phyloP scores from a whole-genome alignment of 2,888 invertebrate species.

The Dromius quadrimaculatus region DNA sequence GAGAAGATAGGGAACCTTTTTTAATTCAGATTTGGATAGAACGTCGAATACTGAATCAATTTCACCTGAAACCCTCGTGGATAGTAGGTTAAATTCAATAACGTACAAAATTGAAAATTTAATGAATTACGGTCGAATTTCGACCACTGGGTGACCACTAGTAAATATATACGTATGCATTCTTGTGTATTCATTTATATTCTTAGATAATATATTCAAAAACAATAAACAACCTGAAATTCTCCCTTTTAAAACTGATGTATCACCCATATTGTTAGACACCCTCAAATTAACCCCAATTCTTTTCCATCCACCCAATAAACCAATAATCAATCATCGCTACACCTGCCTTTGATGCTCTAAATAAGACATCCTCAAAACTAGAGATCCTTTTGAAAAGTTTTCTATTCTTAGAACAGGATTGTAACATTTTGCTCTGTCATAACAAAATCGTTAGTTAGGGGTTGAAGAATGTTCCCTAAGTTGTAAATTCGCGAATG shows the following conservation, averaged over 20 bases:
- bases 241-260: not conserved
- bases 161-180: too few species aligned
- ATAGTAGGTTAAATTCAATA: too few species aligned
- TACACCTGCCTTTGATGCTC: not conserved
- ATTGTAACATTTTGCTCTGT: not conserved
- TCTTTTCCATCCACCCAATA: slow-evolving; percentile 5
- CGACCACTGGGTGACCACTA: too few species aligned
- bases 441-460: too few species aligned
- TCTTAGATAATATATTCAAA: not conserved
- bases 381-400: too few species aligned
- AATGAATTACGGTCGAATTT: too few species aligned
- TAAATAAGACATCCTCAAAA: not conserved
- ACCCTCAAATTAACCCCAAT: slow-evolving; percentile 11
- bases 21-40: too few species aligned
- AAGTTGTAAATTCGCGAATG: slow-evolving; percentile 5
- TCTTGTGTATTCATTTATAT: not conserved
- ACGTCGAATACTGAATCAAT: too few species aligned
- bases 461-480: too few species aligned
- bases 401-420: not conserved
- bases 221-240: not conserved
- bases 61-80: too few species aligned
- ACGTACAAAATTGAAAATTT: too few species aligned
- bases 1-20: too few species aligned
- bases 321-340: slow-evolving; percentile 20
- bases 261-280: not conserved